phyloP scores from a whole-genome alignment of 2,113 vertebrate species.

The Vicugna pacos region DNA sequence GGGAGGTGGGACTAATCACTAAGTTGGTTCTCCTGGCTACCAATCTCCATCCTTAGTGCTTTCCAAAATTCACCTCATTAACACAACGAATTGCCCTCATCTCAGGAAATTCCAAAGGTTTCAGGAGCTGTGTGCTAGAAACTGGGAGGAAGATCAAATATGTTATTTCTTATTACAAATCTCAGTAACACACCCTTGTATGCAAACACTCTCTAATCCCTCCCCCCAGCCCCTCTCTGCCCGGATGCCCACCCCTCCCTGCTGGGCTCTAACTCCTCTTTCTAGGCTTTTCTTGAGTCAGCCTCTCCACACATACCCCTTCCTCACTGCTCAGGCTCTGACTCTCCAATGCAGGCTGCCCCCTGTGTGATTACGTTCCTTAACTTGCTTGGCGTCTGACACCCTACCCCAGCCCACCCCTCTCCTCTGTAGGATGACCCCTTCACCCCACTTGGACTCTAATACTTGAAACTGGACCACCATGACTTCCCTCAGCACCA shows the following conservation, averaged over 20 bases:
- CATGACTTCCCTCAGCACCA: too few species aligned
- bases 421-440: background rate
- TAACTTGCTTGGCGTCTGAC: background rate
- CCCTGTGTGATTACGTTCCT: background rate
- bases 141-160: background rate
- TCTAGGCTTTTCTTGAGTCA: background rate
- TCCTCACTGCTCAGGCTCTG: background rate
- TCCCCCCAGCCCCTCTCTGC: background rate
- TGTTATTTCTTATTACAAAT: background rate
- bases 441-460: background rate
- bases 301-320: too few species aligned
- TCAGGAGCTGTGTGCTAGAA: background rate
- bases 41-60: background rate
- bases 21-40: background rate
- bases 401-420: background rate
- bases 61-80: background rate
- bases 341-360: background rate
- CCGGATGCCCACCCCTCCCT: too few species aligned
- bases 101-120: too few species aligned
- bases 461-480: too few species aligned
- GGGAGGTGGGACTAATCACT: background rate
- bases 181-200: background rate
- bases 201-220: background rate
- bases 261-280: background rate
- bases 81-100: background rate